Base-by-base conservation (phyloP, 2,797 vertebrate genomes). In the Mergus octosetaceus region DNA sequence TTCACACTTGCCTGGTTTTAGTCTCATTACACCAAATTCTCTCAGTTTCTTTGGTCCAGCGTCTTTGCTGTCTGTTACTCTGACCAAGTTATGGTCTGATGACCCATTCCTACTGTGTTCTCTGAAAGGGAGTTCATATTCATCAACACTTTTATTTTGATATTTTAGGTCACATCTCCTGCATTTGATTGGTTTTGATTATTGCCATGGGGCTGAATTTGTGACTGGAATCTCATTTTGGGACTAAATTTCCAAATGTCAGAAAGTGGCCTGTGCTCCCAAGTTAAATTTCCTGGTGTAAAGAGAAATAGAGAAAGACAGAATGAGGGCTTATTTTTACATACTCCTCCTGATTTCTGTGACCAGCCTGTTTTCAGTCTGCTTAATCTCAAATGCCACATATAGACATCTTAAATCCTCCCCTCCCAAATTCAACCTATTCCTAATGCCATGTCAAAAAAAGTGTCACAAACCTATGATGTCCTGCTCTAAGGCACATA, bases 81-180 rank as follows among this genome's bases (percentile, higher is more conserved):
- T 84, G 82, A 58, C 1, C 0, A 0, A 43, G 30, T 13, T 88
- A 64, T 68, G 70, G n/a, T 94, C 51, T 87, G 45, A 53, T 76
- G 76, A 61, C 65, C 64, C 36, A 0, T 81, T 90, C 66, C 62
- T 86, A 47, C 51, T 66, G 54, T 1, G 1, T 74, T 78, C 11
- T 89, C 24, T 74, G 76, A 71, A 45, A 22, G 18, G 14, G 32
- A 53, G 6, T 65, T 96, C 62, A 45, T 85, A 56, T 24, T 64
- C 62, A 79, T 38, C 47, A 87, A 53, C 69, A 66, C 24, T 83
- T 96, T 74, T 80, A 85, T 85, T 94, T 87, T 89, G 21, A 27
- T 94, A 70, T 87, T 95, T 94, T 83, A 66, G 47, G 79, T 94
- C 81, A 86, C 32, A 74, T 80, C 30, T 85, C 94, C 85, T 88